phyloP scores from a whole-genome alignment of 2,888 invertebrate genomes.

The Troides oblongomaculatus region DNA sequence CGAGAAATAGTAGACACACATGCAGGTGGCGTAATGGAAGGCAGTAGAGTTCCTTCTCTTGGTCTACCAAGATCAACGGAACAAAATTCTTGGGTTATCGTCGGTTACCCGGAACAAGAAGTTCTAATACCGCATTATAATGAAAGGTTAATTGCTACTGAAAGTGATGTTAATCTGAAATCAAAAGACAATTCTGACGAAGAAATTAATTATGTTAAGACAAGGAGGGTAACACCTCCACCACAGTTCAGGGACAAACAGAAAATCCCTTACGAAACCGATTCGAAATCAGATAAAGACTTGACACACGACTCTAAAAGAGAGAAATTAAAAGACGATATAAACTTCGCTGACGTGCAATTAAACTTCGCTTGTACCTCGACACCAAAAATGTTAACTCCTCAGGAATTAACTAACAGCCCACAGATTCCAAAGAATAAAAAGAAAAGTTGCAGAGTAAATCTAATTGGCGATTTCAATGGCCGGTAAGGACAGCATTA shows the following conservation, averaged over 20 bases:
- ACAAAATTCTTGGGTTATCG: constrained; percentile 69
- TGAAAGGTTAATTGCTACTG: constrained; percentile 61
- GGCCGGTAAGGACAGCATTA: constrained; percentile 57
- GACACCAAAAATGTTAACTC: constrained; percentile 74
- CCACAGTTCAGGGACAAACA: constrained; percentile 73
- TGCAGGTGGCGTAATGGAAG: constrained; percentile 64
- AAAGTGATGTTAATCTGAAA: constrained; percentile 49
- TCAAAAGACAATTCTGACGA: constrained; percentile 48
- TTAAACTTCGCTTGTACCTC: constrained; percentile 72
- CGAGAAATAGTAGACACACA: constrained; percentile 52
- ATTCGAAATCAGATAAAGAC: constrained; percentile 58
- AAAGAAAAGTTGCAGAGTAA: constrained; percentile 56
- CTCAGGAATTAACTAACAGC: constrained; percentile 63
- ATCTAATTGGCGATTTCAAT: constrained; percentile 68
- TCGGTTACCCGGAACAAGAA: constrained; percentile 67
- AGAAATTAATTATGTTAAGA: constrained; percentile 48
- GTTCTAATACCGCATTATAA: constrained; percentile 69
- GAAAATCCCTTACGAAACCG: constrained; percentile 57
- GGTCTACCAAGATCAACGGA: constrained; percentile 66
- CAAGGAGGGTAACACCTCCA: constrained; percentile 65
- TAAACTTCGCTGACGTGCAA: constrained; percentile 66
- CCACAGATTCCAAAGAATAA: constrained; percentile 44
- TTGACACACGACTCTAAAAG: constrained; percentile 69
- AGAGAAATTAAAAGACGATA: constrained; percentile 70
- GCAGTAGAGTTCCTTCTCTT: constrained; percentile 68